Evolutionary conservation across 1,140 invertebrate species (phyloP).

Genomic region (Halyomorpha halys): DNA sequence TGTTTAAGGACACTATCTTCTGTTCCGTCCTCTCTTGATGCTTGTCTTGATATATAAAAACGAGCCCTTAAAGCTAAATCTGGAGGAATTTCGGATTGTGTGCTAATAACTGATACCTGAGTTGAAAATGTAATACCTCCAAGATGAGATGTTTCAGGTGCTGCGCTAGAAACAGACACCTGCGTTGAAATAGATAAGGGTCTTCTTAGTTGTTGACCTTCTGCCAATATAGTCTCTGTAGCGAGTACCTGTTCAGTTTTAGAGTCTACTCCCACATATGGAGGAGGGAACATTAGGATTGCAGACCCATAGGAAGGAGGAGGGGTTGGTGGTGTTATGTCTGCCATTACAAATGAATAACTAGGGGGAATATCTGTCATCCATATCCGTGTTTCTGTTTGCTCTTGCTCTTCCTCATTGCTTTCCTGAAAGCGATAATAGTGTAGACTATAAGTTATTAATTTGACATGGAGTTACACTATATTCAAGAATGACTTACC

Average conservation of each 20-base stretch:
- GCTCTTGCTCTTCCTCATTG: too few species aligned
- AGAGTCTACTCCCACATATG: not conserved
- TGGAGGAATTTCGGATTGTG: not conserved
- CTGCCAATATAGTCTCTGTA: not conserved
- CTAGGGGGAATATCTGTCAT: not conserved
- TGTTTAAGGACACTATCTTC: not conserved
- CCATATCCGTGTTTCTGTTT: not conserved
- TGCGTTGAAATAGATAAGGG: constrained; percentile 6
- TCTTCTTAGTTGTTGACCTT: not conserved
- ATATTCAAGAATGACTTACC: not conserved
- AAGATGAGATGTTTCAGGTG: not conserved
- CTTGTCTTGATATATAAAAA: not conserved
- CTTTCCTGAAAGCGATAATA: too few species aligned
- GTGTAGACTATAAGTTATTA: too few species aligned
- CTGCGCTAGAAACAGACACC: not conserved
- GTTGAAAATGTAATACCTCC: not conserved
- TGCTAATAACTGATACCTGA: not conserved
- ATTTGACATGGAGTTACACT: too few species aligned
- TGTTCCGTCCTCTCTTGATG: not conserved
- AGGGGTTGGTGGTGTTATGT: not conserved
- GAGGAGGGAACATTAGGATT: constrained; percentile 3
- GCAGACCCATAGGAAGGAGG: constrained; percentile 8
- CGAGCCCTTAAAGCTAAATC: not conserved
- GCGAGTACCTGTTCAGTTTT: not conserved
- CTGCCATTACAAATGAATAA: constrained; percentile 3